Evolutionary conservation across 2,797 vertebrate species (phyloP), one percentile per base, ranked within the genome.

Genomic region (Chloroceryle inda): DNA sequence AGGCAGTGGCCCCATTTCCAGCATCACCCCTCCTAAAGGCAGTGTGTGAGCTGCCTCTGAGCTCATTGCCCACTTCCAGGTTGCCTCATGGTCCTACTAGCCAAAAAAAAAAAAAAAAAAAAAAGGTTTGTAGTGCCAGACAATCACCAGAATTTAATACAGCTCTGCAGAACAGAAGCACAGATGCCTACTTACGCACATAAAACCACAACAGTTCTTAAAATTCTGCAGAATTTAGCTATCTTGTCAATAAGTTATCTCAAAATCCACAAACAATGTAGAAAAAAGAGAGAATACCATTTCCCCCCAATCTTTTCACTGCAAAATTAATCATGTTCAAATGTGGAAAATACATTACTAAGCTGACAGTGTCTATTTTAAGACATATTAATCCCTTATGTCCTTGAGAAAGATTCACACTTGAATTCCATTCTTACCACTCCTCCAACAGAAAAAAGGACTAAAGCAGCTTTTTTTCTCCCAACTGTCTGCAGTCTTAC

Each of bases 381-480:
- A 93, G 80, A 72, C 18, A 37, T 27, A 78, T 40, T 91, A 89
- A 93, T 93, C 76, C 73, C 89, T 83, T 49, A 66, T 49, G 75
- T 58, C 82, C 88, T 78, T 88, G 76, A 92, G 77, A 92, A 91
- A 66, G 27, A 88, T 52, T 82, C 66, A 63, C 24, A 17, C 35
- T n/a, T 37, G 69, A 95, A 88, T 92, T 89, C 74, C n/a, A 69
- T 88, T 85, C 91, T 85, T 74, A 71, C 56, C 72, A 27, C 64
- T 90, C 71, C 80, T 73, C 59, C 4, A 2, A 35, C 3, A 27
- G 24, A 72, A 76, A 76, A 94, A 92, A 77, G 26, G n/a, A 61
- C 22, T 49, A 89, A 71, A 69, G 64, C 11, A 75, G 37, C 44
- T 71, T 67, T 58, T 79, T 85, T 59, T 40, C 62, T 33, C 59